Conservation (phyloP, 30 jellyfish, hydroid and myxozoan species). For the Phacellophora camtschatica region DNA sequence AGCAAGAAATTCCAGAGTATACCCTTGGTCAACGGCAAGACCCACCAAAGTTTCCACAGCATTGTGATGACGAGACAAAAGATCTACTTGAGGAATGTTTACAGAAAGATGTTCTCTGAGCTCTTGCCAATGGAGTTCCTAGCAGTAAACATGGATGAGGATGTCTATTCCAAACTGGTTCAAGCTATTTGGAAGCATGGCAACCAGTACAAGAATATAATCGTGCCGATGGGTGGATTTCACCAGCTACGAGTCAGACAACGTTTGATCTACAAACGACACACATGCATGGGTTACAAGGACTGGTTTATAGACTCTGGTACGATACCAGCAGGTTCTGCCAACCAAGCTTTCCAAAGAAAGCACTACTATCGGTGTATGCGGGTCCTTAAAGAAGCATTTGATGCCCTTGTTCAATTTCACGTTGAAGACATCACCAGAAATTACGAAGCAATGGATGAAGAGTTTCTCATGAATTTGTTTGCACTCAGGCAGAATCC, state of each 20-base stretch:
- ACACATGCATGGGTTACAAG: conserved; percentile 11
- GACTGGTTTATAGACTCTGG: conserved; percentile 3
- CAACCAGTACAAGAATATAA: background rate
- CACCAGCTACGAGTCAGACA: too few relatives aligned
- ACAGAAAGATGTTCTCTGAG: conserved; percentile 1
- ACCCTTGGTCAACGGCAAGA: conserved; percentile 25
- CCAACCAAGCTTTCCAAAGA: conserved; percentile 2
- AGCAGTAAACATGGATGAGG: background rate
- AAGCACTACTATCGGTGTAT: conserved; percentile 4
- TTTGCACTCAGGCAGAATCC: background rate
- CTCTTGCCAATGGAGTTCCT: conserved; percentile 28
- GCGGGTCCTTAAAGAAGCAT: conserved; percentile 6
- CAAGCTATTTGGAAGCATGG: conserved; percentile 1
- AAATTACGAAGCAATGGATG: background rate
- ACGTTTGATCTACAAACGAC: conserved; percentile 10
- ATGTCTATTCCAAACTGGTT: background rate
- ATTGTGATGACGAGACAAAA: conserved; percentile 1
- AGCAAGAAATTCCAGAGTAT: conserved; percentile 21
- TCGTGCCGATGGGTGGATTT: conserved; percentile 1
- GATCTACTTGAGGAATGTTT: background rate
- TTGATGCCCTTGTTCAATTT: conserved; percentile 2
- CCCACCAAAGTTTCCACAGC: conserved; percentile 24
- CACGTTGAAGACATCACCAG: background rate
- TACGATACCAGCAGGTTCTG: conserved; percentile 10
- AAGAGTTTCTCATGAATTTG: background rate